These are phyloP conservation scores for Apis dorsata DNA, from an alignment of 1,140 invertebrate genomes.

Conservation along the genomic window DNA sequence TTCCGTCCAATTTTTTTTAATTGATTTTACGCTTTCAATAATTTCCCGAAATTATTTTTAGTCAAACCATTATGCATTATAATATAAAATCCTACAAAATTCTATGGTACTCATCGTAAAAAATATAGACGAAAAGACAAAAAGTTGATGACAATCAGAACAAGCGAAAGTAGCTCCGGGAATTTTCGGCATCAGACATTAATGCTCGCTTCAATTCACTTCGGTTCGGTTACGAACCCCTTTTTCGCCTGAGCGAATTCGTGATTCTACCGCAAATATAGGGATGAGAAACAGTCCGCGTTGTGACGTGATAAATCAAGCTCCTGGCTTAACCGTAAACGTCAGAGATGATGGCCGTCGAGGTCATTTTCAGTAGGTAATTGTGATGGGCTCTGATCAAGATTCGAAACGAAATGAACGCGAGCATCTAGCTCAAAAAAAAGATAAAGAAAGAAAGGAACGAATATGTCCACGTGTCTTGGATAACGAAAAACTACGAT, in stretches of 20 bases:
- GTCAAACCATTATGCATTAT: not conserved
- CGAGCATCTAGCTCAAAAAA: not conserved
- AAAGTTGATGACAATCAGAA: constrained; percentile 1
- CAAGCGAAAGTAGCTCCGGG: not conserved
- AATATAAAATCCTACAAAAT: not conserved
- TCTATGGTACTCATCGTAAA: not conserved
- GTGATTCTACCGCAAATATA: not conserved
- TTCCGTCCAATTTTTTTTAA: not conserved
- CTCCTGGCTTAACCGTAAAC: constrained; percentile 43
- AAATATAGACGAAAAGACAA: not conserved
- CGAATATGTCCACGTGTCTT: not conserved
- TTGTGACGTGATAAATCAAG: constrained; percentile 43
- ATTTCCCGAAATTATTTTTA: not conserved
- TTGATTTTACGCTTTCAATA: not conserved
- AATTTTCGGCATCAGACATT: constrained; percentile 30
- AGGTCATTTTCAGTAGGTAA: constrained; percentile 41
- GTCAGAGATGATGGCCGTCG: constrained; percentile 20
- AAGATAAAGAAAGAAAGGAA: not conserved
- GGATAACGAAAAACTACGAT: not conserved
- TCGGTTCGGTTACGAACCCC: constrained; percentile 5
- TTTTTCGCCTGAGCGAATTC: not conserved
- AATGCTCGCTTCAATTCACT: constrained; percentile 6
- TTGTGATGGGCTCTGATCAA: constrained; percentile 22
- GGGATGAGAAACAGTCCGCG: constrained; percentile 31
- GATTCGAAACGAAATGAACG: constrained; percentile 18